Percentiles rank a stretch among this genome's conserved stretches.
Conservation (phyloP, 2,888 invertebrate species). For the Danaus chrysippus region DNA sequence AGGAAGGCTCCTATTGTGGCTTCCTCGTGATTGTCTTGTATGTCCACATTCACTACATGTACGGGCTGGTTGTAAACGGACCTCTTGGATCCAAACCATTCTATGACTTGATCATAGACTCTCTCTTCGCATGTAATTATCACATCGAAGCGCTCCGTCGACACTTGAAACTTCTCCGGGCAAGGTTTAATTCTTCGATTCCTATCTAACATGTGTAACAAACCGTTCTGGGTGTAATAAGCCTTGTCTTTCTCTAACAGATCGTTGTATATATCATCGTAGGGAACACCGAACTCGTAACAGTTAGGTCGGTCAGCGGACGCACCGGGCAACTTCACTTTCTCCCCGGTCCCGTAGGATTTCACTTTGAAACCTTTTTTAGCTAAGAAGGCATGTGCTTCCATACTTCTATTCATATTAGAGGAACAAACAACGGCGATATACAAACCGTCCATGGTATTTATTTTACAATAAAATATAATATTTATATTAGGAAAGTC, state of each 20-base stretch:
- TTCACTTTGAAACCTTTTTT: slow-evolving; percentile 98
- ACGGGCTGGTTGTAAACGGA: slow-evolving; percentile 91
- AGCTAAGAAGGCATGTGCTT: slow-evolving; percentile 97
- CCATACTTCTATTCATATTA: slow-evolving; percentile 99
- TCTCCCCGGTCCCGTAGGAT: slow-evolving; percentile 96
- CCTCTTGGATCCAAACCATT: slow-evolving; percentile 91
- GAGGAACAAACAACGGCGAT: slow-evolving; percentile 99
- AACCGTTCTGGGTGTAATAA: slow-evolving; percentile 98
- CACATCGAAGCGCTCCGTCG: slow-evolving; percentile 94
- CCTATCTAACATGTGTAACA: slow-evolving; percentile 98
- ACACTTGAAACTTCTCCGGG: slow-evolving; percentile 96
- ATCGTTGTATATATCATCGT: slow-evolving; percentile 97
- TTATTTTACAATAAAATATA: background rate
- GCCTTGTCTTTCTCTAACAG: slow-evolving; percentile 93
- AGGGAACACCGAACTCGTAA: slow-evolving; percentile 97
- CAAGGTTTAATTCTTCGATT: slow-evolving; percentile 96
- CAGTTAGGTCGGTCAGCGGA: slow-evolving; percentile 96
- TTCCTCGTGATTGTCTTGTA: slow-evolving; percentile 99
- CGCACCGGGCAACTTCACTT: slow-evolving; percentile 97
- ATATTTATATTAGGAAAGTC: background rate
- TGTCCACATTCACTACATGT: slow-evolving; percentile 98
- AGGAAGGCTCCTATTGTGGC: slow-evolving; percentile 99
- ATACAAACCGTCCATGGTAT: slow-evolving; percentile 75
- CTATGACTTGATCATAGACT: slow-evolving; percentile 98
- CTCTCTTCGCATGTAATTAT: slow-evolving; percentile 98